These are phyloP conservation scores for Sciurus niger DNA, from an alignment of 2,113 vertebrate genomes.

Conservation along the genomic window DNA sequence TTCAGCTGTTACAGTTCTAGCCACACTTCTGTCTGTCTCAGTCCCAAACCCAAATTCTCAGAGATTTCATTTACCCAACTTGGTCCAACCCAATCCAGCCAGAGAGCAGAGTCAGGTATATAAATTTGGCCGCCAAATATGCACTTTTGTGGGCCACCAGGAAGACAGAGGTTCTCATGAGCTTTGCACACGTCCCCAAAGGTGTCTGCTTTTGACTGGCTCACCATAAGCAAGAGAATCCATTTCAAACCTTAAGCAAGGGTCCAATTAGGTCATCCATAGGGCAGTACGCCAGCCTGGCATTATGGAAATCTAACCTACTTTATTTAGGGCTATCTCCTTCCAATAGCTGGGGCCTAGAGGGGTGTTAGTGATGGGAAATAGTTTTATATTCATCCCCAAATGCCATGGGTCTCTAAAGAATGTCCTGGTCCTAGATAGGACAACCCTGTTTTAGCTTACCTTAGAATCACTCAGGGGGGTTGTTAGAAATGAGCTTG, in stretches of 20 bases:
- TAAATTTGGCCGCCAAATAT: rapidly evolving
- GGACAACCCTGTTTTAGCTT: not conserved
- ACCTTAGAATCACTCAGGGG: not conserved
- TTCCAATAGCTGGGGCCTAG: not conserved
- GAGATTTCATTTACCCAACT: not conserved
- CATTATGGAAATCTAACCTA: not conserved
- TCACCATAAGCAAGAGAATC: not conserved
- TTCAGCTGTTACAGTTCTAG: not conserved
- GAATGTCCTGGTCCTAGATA: not conserved
- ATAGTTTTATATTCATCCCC: not conserved
- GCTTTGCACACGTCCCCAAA: not conserved
- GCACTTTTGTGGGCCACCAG: not conserved
- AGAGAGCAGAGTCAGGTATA: rapidly evolving
- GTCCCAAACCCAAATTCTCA: not conserved
- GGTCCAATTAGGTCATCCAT: not conserved
- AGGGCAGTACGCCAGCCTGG: not conserved
- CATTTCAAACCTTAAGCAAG: not conserved
- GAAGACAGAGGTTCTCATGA: not conserved
- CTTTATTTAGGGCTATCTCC: not conserved
- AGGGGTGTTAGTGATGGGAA: not conserved
- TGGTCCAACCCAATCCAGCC: not conserved
- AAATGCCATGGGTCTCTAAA: not conserved
- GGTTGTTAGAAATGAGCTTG: not conserved
- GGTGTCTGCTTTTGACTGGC: not conserved
- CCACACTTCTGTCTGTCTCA: not conserved